Evolutionary conservation across 2,888 invertebrate species (phyloP), one percentile per base, ranked within the genome.

Genomic region (Aporophyla lueneburgensis): DNA sequence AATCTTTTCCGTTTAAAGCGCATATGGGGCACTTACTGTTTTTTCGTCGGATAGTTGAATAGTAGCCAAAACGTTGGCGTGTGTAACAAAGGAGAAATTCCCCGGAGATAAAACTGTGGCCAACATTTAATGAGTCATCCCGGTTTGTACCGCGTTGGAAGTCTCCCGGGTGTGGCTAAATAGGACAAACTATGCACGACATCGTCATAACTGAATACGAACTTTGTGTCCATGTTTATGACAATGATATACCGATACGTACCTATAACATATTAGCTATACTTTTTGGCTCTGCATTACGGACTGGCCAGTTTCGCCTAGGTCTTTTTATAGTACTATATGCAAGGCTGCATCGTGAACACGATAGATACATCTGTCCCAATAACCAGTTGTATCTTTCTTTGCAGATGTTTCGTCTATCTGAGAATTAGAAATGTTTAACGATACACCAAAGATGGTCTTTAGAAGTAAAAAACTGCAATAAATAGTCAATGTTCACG

Each of bases 11-110:
- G 83, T 86, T 84, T 86, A 76, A 75, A 89, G 86, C 61, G 71
- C 74, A 65, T 84, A 87, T 78, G 72, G 70, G 80, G 80, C 66
- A 84, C 76, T 85, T 71, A 83, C 76, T 81, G 81, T 86, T 85
- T 87, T 86, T 82, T 79, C 74, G 76, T 71, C 71, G 61, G 81
- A 92, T 89, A 90, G 89, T 94, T 94, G 94, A 93, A 91, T 85
- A 73, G 81, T 80, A 86, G 93, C 94, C 94, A 94, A 93, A 90
- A 90, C 86, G 86, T 81, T 87, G 87, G 89, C 82, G 80, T 76
- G 81, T 85, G 83, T 90, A 90, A 93, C 93, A 94, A 93, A 91
- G 91, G 91, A 92, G 90, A 92, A 91, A 92, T 92, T 92, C 91
- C 89, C 89, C 84, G 76, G 87, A 89, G 91, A 89, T 89, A 89